Base-by-base conservation (phyloP, 1,140 invertebrate genomes). In the Odontomachus brunneus region DNA sequence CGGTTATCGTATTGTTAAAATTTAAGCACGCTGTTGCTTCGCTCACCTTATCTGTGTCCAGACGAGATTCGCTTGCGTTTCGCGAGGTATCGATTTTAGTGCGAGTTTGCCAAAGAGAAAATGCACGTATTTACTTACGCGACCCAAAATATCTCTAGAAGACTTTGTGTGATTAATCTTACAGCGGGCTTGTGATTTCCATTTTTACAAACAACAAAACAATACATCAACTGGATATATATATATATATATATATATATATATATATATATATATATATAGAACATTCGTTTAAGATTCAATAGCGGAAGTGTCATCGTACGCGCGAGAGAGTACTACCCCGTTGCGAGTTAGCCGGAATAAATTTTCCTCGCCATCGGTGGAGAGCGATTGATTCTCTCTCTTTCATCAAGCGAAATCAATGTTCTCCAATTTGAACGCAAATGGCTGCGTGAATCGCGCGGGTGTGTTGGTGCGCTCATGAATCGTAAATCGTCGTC, bases 1-100 rank as follows among this genome's bases (percentile, higher is more conserved):
- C 76, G 73, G 51, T 80, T 63, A 80, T 44, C 33, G 74, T 29
- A 24, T 80, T 51, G 14, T 14, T 75, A 26, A 22, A 65, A 75
- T 80, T 24, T 57, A n/a, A 14, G 3, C 57, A 57, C 14, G 69
- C 17, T 55, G 49, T 55, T 55, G 49, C 29, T 53, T 38, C 19
- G 5, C 15, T 57, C 44, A 44, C 57, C 44, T 80, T 78, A 24
- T 51, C 2, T 51, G 17, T 53, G 15, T 38, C 15, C 26, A 38
- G 66, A 67, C 14, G 4, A 33, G 29, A 29, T 51, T 29, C 15
- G 38, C 38, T 0, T 7, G 9, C 38, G 38, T 3, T 33, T 33
- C 14, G 5, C 19, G 0, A 62, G 60, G 3, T 49, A 49, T 75
- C 29, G 24, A 63, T 63, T 75, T 75, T 63, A 15, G 1, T 44